phyloP scores from a whole-genome alignment of 2,888 invertebrate genomes.

The Drosophila falleni region DNA sequence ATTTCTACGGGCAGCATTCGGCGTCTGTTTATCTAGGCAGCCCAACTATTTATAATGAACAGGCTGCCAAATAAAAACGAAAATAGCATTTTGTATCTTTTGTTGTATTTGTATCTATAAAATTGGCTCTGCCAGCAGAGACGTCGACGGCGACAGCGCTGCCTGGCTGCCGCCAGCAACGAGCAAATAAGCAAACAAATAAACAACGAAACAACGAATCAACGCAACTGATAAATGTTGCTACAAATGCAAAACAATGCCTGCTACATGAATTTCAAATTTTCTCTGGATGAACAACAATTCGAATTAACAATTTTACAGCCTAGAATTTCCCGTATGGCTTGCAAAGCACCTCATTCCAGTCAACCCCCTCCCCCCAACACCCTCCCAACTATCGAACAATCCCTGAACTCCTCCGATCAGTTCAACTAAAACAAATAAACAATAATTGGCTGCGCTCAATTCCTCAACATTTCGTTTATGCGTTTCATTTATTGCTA shows the following conservation, averaged over 20 bases:
- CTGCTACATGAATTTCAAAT: slow-evolving; percentile 41
- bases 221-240: slow-evolving; percentile 42
- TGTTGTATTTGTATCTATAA: slow-evolving; percentile 53
- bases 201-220: slow-evolving; percentile 11
- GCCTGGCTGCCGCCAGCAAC: neutral
- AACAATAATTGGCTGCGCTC: slow-evolving; percentile 71
- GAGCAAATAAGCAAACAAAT: slow-evolving; percentile 33
- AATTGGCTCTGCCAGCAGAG: slow-evolving; percentile 41
- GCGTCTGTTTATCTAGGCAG: slow-evolving; percentile 71
- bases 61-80: slow-evolving; percentile 74
- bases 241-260: slow-evolving; percentile 49
- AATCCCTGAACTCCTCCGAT: slow-evolving; percentile 9
- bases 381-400: neutral
- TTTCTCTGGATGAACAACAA: slow-evolving; percentile 31
- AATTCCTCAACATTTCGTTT: slow-evolving; percentile 57
- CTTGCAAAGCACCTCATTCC: slow-evolving; percentile 59
- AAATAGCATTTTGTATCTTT: slow-evolving; percentile 62
- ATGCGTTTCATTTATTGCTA: slow-evolving; percentile 62
- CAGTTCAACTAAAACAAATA: slow-evolving; percentile 59
- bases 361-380: neutral
- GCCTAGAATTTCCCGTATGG: slow-evolving; percentile 31
- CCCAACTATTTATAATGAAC: slow-evolving; percentile 76
- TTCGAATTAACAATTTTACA: slow-evolving; percentile 57
- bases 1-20: slow-evolving; percentile 15
- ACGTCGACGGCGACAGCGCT: neutral